Conservation (phyloP, 2,797 vertebrate species). For the Intellagama lesueurii region DNA sequence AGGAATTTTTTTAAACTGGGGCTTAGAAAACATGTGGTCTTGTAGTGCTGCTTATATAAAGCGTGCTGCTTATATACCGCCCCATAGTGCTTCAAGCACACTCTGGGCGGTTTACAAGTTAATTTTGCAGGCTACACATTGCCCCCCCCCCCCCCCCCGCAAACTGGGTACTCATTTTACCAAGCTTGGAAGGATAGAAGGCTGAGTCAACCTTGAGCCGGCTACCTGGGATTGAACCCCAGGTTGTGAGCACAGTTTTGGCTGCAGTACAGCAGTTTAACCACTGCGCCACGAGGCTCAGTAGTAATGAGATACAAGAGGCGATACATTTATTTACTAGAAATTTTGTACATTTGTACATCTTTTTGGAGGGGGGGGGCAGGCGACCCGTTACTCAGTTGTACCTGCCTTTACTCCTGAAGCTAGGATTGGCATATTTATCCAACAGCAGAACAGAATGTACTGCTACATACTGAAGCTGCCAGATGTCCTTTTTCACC, state of each 20-base stretch:
- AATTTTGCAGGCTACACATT: too few relatives aligned
- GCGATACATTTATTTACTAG: conserved; percentile 52
- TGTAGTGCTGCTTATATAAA: conserved; percentile 8
- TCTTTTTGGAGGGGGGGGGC: neutral
- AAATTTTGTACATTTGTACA: neutral
- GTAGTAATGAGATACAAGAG: conserved; percentile 67
- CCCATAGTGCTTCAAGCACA: too few relatives aligned
- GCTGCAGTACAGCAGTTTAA: too few relatives aligned
- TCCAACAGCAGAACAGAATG: neutral
- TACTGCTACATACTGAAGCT: neutral
- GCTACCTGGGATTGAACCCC: too few relatives aligned
- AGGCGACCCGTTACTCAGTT: neutral
- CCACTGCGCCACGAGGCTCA: too few relatives aligned
- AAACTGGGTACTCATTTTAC: too few relatives aligned
- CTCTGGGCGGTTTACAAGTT: too few relatives aligned
- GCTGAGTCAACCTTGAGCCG: too few relatives aligned
- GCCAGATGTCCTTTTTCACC: neutral
- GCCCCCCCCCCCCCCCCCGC: too few relatives aligned
- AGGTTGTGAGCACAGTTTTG: too few relatives aligned
- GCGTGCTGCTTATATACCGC: too few relatives aligned
- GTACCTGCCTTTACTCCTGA: neutral
- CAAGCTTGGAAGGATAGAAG: too few relatives aligned
- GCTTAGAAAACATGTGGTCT: conserved; percentile 65
- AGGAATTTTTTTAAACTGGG: conserved; percentile 75
- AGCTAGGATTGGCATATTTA: neutral